These are phyloP conservation scores for Mythimna lalbum DNA, from an alignment of 2,888 invertebrate genomes.

Conservation along the genomic window DNA sequence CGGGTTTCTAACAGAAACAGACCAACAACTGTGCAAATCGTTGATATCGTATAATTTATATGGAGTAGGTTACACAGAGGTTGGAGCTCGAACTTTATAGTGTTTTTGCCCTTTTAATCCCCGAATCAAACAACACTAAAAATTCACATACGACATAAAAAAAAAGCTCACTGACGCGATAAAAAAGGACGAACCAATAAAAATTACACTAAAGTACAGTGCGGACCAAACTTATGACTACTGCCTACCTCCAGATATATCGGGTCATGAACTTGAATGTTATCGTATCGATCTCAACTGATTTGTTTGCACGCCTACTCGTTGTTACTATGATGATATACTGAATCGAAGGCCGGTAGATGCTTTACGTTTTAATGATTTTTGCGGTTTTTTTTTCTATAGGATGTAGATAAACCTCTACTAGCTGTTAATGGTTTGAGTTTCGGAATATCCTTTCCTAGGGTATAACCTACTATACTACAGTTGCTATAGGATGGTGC, in stretches of 20 bases:
- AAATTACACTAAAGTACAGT: constrained; percentile 40
- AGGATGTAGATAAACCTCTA: not conserved
- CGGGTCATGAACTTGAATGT: constrained; percentile 54
- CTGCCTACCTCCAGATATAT: constrained; percentile 24
- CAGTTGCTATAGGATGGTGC: too few relatives aligned
- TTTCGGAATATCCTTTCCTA: too few relatives aligned
- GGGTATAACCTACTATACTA: too few relatives aligned
- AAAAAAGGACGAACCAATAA: constrained; percentile 42
- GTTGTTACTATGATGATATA: constrained; percentile 18
- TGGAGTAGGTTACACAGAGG: not conserved
- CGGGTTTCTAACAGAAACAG: too few relatives aligned
- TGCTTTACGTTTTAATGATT: constrained; percentile 4
- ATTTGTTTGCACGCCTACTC: constrained; percentile 43
- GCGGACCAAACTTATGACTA: constrained; percentile 30
- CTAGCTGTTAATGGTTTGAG: too few relatives aligned
- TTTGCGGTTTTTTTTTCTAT: not conserved
- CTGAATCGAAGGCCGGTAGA: not conserved
- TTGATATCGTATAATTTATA: too few relatives aligned
- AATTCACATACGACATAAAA: constrained; percentile 11
- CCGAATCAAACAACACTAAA: not conserved
- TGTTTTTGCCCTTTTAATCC: constrained; percentile 1
- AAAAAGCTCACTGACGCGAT: not conserved
- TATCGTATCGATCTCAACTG: constrained; percentile 55
- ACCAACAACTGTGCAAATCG: too few relatives aligned
- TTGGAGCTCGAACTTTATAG: not conserved